Evolutionary conservation across 2,797 vertebrate species (phyloP), one percentile per base, ranked within the genome.

Genomic region (Hippoglossus hippoglossus): DNA sequence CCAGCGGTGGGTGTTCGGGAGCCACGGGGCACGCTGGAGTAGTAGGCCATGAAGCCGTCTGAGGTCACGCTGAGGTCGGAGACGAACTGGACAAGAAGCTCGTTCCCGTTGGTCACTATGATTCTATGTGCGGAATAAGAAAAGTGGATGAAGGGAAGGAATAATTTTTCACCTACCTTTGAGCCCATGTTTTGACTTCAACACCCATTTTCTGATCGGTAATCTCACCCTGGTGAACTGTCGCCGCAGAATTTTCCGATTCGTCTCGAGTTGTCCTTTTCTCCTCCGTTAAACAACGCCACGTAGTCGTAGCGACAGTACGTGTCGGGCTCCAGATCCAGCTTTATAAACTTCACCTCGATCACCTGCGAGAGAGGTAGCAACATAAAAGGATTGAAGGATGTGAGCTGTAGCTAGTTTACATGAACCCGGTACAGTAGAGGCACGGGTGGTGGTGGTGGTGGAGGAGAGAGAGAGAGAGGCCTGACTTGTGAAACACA

Each of bases 251-350:
- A 97, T 68, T 94, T 97, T 8, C 96, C 97, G 22, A 97, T 94
- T 52, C 95, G 91, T 28, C 93, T 93, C 0, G 96, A 93, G 58
- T 96, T 95, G 11, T 97, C 95, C 0, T 39, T 94, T 74, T 95
- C 89, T 0, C 95, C 95, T 0, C 97, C 97, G 0, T 97, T 96
- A 80, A 97, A 98, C 58, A 97, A 83, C 0, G 96, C 96, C 85
- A 98, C 96, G 0, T 97, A 98, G 80, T 98, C 97, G 4, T 97
- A 98, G 22, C 97, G 96, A 79, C 97, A 98, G 86, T 97, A 97
- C 0, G 79, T 93, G 80, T 98, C 97, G 0, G 88, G 75, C 84
- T 98, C 97, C 84, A 98, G 72, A 22, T 97, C 96, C 80, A 98
- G 91, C 92, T 98, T 98, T 63, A 93, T 92, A 64, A 98, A 98